These are phyloP conservation scores for Podocnemis expansa DNA, from an alignment of 2,113 vertebrate genomes.

Conservation along the genomic window DNA sequence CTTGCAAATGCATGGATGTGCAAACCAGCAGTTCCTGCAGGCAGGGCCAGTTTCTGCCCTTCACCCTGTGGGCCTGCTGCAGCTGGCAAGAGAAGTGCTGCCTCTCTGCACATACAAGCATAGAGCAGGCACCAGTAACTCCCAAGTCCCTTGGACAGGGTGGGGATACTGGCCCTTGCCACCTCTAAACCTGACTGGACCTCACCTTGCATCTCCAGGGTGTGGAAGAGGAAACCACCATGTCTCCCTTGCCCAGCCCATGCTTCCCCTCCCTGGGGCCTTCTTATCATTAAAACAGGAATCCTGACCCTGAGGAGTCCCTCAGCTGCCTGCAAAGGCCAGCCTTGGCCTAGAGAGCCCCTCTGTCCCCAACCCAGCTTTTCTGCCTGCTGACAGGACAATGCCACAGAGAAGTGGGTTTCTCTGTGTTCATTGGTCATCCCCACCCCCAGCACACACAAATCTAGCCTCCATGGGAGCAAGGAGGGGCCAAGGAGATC, in stretches of 20 bases:
- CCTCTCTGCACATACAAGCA: no score
- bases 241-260: no score
- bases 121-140: background rate
- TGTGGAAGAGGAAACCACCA: background rate
- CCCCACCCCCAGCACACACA: background rate
- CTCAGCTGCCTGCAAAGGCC: background rate
- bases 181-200: background rate
- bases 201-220: background rate
- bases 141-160: no score
- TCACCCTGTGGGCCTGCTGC: no score
- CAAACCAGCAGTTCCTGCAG: no score
- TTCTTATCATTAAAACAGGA: background rate
- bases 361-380: background rate
- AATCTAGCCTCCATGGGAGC: background rate
- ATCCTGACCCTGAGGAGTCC: no score
- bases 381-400: background rate
- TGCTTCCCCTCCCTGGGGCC: background rate
- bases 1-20: no score
- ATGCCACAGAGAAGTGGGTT: background rate
- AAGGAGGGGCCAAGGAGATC: no score
- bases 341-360: no score
- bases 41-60: no score
- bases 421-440: background rate
- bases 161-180: background rate
- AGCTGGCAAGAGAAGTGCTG: no score